Conservation (phyloP, 2,113 vertebrate genomes). For the Sinocyclocheilus grahami region DNA sequence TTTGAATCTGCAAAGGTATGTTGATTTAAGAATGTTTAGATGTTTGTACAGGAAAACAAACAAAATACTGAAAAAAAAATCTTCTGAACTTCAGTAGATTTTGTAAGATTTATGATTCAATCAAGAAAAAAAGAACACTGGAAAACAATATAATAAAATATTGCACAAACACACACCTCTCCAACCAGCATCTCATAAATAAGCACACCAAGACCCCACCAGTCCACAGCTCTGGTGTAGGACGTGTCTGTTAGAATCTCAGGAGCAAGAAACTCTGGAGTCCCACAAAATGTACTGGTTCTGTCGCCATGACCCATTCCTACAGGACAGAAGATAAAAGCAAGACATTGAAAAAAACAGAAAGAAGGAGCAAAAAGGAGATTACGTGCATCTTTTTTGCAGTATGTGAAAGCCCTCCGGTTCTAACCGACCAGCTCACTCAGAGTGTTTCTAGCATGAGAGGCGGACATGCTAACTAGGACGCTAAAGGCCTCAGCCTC, state of each 20-base stretch:
- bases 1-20: background rate
- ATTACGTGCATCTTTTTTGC: background rate
- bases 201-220: constrained; percentile 89
- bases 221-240: constrained; percentile 87
- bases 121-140: background rate
- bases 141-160: background rate
- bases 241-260: constrained; percentile 88
- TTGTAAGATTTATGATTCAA: background rate
- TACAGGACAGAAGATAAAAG: constrained; percentile 49
- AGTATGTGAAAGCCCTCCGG: background rate
- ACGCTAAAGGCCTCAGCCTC: background rate
- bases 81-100: background rate
- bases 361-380: background rate
- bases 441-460: background rate
- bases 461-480: background rate
- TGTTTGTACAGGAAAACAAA: background rate
- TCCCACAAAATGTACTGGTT: constrained; percentile 89
- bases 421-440: background rate
- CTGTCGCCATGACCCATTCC: constrained; percentile 88
- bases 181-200: constrained; percentile 89
- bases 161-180: constrained; percentile 78
- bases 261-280: constrained; percentile 87
- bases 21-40: background rate
- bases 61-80: background rate
- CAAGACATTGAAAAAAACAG: background rate